phyloP scores from a whole-genome alignment of 2,888 invertebrate genomes.

The Dexiosoma caninum region DNA sequence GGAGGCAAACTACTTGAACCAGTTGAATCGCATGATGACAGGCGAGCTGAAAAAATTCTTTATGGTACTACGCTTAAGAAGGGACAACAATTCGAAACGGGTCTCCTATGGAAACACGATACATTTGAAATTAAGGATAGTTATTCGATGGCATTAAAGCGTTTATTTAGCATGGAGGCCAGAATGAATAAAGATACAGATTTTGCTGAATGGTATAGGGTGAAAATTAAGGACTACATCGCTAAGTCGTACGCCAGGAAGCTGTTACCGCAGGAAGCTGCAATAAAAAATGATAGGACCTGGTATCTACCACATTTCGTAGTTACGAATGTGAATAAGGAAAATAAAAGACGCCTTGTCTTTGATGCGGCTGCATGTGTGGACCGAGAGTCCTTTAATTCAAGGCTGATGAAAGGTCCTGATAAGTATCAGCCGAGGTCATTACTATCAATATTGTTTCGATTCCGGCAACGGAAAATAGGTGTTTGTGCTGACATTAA shows the following conservation, averaged over 20 bases:
- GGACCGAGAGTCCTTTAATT: constrained; percentile 44
- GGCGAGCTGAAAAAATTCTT: constrained; percentile 19
- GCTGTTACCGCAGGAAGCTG: constrained; percentile 13
- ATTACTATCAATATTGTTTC: constrained; percentile 47
- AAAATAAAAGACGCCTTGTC: constrained; percentile 44
- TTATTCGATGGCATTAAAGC: constrained; percentile 34
- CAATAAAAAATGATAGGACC: constrained; percentile 2
- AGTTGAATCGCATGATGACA: constrained; percentile 23
- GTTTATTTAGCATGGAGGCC: constrained; percentile 19
- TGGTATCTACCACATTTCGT: constrained; percentile 42
- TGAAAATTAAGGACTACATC: constrained; percentile 25
- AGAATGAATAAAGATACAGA: not conserved
- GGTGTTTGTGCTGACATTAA: constrained; percentile 53
- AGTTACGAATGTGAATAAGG: constrained; percentile 40
- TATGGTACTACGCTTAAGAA: constrained; percentile 6
- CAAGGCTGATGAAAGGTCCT: constrained; percentile 44
- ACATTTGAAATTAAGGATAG: constrained; percentile 3
- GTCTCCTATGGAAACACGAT: constrained; percentile 20
- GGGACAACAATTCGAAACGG: not conserved
- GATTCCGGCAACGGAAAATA: constrained; percentile 50
- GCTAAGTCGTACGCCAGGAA: constrained; percentile 27
- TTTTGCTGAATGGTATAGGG: constrained; percentile 14
- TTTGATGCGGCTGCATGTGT: constrained; percentile 50
- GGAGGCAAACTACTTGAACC: not conserved
- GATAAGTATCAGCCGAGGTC: constrained; percentile 46